Conservation (phyloP, 2,113 vertebrate species). For the Reinhardtius hippoglossoides region DNA sequence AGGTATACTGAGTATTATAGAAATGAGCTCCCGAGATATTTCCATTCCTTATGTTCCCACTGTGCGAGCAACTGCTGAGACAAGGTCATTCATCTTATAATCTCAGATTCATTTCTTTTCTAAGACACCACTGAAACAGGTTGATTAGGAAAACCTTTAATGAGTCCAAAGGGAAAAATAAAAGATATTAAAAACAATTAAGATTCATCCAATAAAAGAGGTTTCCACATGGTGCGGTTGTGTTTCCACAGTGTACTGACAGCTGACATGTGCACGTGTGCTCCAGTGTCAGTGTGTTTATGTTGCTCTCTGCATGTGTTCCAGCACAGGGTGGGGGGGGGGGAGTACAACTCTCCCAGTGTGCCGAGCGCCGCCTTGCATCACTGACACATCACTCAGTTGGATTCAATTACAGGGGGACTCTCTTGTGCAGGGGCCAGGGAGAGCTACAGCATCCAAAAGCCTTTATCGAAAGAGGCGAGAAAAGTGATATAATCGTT, state of each 20-base stretch:
- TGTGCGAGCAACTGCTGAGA: conserved; percentile 6
- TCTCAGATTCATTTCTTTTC: conserved; percentile 20
- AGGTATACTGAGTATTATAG: conserved; percentile 57
- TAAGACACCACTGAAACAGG: conserved; percentile 3
- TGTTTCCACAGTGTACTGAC: conserved; percentile 35
- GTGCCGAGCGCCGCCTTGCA: conserved; percentile 1
- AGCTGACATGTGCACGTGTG: conserved; percentile 40
- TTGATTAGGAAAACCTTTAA: not conserved
- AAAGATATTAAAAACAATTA: not conserved
- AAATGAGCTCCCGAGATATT: conserved; percentile 54
- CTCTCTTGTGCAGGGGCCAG: not conserved
- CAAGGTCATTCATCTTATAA: conserved; percentile 40
- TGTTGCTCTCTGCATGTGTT: conserved; percentile 42
- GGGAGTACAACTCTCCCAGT: conserved; percentile 10
- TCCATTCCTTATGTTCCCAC: conserved; percentile 45
- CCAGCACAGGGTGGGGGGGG: conserved; percentile 10
- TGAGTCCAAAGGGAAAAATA: not conserved
- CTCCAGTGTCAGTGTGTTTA: conserved; percentile 41
- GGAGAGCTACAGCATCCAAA: conserved; percentile 32
- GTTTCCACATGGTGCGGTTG: conserved; percentile 1
- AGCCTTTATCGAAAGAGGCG: not conserved
- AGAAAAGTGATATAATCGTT: not conserved
- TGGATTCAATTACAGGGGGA: conserved; percentile 37
- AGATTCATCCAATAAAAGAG: not conserved
- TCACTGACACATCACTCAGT: conserved; percentile 34